Conservation (phyloP, 1,140 invertebrate species). For the Drosophila varians region DNA sequence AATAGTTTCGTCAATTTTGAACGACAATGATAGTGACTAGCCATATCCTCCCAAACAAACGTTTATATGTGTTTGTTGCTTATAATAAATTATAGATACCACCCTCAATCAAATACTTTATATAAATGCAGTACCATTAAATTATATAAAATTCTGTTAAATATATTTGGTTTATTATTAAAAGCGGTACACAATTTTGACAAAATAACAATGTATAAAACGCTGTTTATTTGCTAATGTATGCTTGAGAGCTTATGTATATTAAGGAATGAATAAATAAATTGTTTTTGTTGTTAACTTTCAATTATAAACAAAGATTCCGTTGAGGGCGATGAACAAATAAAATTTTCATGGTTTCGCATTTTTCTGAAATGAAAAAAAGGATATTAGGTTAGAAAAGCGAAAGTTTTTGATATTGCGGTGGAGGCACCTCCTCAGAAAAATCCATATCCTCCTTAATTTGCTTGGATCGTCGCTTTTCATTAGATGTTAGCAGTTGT, state of each 20-base stretch:
- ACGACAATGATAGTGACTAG: slow-evolving; percentile 61
- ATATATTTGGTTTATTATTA: slow-evolving; percentile 65
- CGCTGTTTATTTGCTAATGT: slow-evolving; percentile 58
- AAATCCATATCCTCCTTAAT: slow-evolving; percentile 77
- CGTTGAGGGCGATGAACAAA: slow-evolving; percentile 48
- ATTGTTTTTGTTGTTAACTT: slow-evolving; percentile 69
- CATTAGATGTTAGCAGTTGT: slow-evolving; percentile 86
- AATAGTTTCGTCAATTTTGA: slow-evolving; percentile 56
- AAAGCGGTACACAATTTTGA: slow-evolving; percentile 55
- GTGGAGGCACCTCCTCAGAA: slow-evolving; percentile 65
- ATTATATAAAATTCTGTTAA: slow-evolving; percentile 29
- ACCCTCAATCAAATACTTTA: neutral
- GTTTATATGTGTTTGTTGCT: slow-evolving; percentile 3
- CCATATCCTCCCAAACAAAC: neutral
- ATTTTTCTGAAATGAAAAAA: slow-evolving; percentile 58
- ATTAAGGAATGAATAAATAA: slow-evolving; percentile 81
- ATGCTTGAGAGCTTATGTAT: slow-evolving; percentile 64
- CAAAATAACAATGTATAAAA: slow-evolving; percentile 61
- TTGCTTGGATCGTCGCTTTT: slow-evolving; percentile 78
- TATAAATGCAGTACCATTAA: neutral
- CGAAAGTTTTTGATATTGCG: neutral
- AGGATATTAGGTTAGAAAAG: neutral
- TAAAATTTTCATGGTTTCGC: slow-evolving; percentile 70
- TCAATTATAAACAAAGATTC: slow-evolving; percentile 70
- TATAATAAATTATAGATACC: slow-evolving; percentile 15